A percentile compares a stretch with the other conserved stretches of the same genome.
phyloP scores from a whole-genome alignment of 2,797 vertebrate species.

The Phrynocephalus vlangalii region DNA sequence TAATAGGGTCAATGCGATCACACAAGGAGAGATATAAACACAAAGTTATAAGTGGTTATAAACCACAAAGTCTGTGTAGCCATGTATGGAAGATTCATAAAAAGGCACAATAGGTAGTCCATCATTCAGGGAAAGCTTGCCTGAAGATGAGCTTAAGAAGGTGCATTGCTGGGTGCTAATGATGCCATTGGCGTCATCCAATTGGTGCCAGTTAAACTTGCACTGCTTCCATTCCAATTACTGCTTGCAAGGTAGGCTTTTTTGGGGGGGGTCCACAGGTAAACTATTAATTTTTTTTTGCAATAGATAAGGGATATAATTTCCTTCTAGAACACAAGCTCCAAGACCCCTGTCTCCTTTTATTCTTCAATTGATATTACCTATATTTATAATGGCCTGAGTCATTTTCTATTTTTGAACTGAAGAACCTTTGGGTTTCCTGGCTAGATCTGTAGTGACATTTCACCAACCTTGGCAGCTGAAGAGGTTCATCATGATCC shows the following conservation, averaged over 20 bases:
- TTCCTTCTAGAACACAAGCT: neutral
- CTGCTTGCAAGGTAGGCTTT: no score
- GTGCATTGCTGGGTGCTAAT: neutral
- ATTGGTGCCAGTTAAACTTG: no score
- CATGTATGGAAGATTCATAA: no score
- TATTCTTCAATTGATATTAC: neutral
- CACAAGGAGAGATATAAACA: no score
- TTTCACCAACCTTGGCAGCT: conserved; percentile 18
- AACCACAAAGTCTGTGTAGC: no score
- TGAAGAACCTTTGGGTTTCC: conserved; percentile 15
- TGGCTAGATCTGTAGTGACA: neutral
- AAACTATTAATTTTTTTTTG: neutral
- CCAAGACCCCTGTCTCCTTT: neutral
- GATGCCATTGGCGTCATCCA: neutral
- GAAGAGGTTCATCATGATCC: neutral
- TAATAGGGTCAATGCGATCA: no score
- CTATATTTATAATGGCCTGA: neutral
- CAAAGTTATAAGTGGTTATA: no score
- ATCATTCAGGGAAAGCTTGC: no score
- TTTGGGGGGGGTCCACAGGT: no score
- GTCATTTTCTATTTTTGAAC: conserved; percentile 38
- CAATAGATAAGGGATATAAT: neutral
- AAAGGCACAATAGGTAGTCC: no score
- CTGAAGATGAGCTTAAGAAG: no score
- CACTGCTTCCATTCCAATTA: neutral